These are phyloP conservation scores for Creontiades dilutus DNA, from an alignment of 2,888 invertebrate species.

Conservation along the genomic window DNA sequence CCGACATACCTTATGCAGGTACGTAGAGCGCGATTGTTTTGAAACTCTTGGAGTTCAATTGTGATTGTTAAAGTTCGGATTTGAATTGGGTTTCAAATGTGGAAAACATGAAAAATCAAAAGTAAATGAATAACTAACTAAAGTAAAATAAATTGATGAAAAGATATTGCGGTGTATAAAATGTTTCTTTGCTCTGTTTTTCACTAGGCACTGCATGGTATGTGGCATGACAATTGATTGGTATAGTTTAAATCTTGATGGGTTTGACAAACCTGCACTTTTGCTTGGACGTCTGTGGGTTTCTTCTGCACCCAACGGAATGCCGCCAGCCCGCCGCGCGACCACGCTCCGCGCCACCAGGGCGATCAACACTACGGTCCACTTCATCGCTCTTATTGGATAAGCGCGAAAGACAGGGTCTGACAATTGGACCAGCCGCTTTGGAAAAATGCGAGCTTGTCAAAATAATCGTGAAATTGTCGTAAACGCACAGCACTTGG, in stretches of 20 bases:
- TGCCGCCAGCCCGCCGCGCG: conserved; percentile 58
- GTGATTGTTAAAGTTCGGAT: too few relatives aligned
- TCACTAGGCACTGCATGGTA: too few relatives aligned
- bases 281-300: conserved; percentile 56
- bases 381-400: conserved; percentile 47
- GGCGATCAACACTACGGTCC: conserved; percentile 56
- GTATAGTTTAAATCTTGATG: background rate
- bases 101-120: too few relatives aligned
- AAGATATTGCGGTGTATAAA: too few relatives aligned
- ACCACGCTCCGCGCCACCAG: conserved; percentile 53
- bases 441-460: background rate
- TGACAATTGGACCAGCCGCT: background rate
- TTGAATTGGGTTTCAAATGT: too few relatives aligned
- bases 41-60: too few relatives aligned
- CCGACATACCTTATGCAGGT: too few relatives aligned
- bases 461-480: conserved; percentile 40
- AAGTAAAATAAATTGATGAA: too few relatives aligned
- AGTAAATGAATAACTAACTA: too few relatives aligned
- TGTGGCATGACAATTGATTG: too few relatives aligned
- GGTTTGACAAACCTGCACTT: conserved; percentile 45
- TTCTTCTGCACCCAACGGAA: conserved; percentile 63
- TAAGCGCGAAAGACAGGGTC: conserved; percentile 21
- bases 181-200: too few relatives aligned
- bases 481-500: conserved; percentile 38
- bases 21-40: too few relatives aligned